Evolutionary conservation across 2,888 invertebrate species (phyloP).

Genomic region (Encarsia formosa): DNA sequence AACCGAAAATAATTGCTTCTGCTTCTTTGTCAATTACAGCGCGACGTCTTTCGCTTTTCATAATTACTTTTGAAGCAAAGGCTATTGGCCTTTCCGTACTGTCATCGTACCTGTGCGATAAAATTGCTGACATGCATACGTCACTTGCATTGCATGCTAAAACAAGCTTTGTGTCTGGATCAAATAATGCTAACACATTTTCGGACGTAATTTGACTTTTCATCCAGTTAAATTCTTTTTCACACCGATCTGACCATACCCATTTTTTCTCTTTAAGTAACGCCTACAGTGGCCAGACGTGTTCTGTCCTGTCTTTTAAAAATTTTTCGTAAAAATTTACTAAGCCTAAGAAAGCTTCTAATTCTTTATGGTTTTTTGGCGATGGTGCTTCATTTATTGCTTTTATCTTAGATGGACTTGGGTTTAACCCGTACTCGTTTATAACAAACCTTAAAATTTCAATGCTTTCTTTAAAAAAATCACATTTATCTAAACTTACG

Average conservation of each 20-base stretch:
- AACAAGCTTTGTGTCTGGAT: slow-evolving; percentile 5
- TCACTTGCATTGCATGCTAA: slow-evolving; percentile 10
- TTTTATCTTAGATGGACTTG: slow-evolving; percentile 13
- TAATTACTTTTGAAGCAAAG: slow-evolving; percentile 17
- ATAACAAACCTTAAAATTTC: slow-evolving; percentile 26
- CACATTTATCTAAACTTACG: slow-evolving; percentile 35
- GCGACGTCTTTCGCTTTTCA: slow-evolving; percentile 9
- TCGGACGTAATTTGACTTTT: slow-evolving; percentile 9
- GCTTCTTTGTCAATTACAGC: slow-evolving; percentile 24
- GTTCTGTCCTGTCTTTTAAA: slow-evolving; percentile 34
- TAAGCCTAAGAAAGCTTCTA: slow-evolving; percentile 34
- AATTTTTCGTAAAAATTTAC: slow-evolving; percentile 42
- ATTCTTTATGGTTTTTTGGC: slow-evolving; percentile 10
- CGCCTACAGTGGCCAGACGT: slow-evolving; percentile 35
- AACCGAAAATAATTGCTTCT: slow-evolving; percentile 24
- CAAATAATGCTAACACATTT: not conserved
- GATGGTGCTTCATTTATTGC: slow-evolving; percentile 15
- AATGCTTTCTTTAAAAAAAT: slow-evolving; percentile 34
- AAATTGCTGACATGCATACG: slow-evolving; percentile 5
- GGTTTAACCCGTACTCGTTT: slow-evolving; percentile 9
- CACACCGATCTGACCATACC: slow-evolving; percentile 4
- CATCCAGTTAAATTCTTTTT: slow-evolving; percentile 4
- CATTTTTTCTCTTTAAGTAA: slow-evolving; percentile 32
- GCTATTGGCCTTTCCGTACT: slow-evolving; percentile 21
- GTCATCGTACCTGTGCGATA: slow-evolving; percentile 13